phyloP scores from a whole-genome alignment of 2,113 vertebrate species.

The Hemiscyllium ocellatum region DNA sequence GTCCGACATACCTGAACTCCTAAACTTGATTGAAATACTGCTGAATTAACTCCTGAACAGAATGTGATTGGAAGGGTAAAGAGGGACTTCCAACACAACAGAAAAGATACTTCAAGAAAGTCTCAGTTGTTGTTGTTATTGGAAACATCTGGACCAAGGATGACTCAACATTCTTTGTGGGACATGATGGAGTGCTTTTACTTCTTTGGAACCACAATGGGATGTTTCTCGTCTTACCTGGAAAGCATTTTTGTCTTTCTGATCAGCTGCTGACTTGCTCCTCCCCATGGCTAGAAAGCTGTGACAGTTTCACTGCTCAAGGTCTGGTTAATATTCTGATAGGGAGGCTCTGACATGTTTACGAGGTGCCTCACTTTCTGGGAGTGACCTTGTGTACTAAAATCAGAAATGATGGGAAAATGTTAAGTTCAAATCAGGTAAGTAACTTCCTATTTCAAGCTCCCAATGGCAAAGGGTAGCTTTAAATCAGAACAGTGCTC shows the following conservation, averaged over 20 bases:
- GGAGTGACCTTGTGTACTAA: too few species aligned
- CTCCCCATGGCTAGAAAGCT: background rate
- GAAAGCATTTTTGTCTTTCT: background rate
- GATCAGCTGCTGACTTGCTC: background rate
- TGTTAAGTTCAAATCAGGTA: background rate
- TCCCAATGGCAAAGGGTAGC: background rate
- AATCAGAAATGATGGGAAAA: background rate
- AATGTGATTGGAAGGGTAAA: background rate
- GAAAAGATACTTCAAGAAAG: background rate
- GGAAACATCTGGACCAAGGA: background rate
- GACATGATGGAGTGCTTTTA: background rate
- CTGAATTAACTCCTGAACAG: background rate
- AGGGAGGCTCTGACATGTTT: background rate
- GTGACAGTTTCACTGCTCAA: too few species aligned
- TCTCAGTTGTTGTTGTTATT: background rate
- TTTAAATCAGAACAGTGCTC: background rate
- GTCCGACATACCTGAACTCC: background rate
- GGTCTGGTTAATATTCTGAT: background rate
- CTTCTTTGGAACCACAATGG: background rate
- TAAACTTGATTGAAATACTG: background rate
- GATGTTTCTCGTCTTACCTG: background rate
- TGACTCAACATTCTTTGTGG: background rate
- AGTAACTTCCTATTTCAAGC: background rate
- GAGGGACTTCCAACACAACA: background rate
- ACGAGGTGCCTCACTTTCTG: too few species aligned